A percentile compares a stretch with the other conserved stretches of the same genome.
These are phyloP conservation scores for Montipora efflorescens DNA, from an alignment of 64 coral and sea anemone species.

Conservation along the genomic window DNA sequence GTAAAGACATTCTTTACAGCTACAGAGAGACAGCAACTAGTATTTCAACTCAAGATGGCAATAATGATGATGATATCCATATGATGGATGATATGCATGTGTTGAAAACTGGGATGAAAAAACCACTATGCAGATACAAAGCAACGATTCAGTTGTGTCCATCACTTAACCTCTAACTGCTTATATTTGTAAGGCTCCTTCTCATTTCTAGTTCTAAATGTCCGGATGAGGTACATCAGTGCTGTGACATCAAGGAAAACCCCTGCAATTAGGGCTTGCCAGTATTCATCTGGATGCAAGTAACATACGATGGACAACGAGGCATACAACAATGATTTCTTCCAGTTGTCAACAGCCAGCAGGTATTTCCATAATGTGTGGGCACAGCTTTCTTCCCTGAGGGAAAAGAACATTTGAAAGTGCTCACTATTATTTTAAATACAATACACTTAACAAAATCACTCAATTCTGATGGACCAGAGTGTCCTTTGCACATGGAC, in stretches of 20 bases:
- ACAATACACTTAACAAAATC: too few species aligned
- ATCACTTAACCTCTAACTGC: conserved; percentile 86
- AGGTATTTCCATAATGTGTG: conserved; percentile 81
- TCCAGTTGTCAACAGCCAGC: conserved; percentile 92
- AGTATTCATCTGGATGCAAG: conserved; percentile 76
- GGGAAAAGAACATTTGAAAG: neutral
- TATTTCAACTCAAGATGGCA: too few species aligned
- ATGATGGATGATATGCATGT: neutral
- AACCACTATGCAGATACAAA: neutral
- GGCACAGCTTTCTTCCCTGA: conserved; percentile 76
- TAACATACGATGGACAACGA: conserved; percentile 86
- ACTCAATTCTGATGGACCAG: too few species aligned
- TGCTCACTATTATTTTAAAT: too few species aligned
- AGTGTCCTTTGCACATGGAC: too few species aligned
- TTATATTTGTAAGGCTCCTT: conserved; percentile 87
- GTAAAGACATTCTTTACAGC: too few species aligned
- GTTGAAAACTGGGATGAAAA: neutral
- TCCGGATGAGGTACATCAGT: conserved; percentile 84
- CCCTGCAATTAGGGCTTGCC: conserved; percentile 76
- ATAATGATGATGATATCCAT: neutral
- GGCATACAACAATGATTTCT: conserved; percentile 86
- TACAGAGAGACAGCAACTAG: too few species aligned
- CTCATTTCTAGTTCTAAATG: conserved; percentile 80
- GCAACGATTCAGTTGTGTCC: too few species aligned
- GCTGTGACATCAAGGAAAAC: conserved; percentile 76